These are phyloP conservation scores for Gymnothorax reevesii DNA, from an alignment of 2,797 vertebrate species.

Conservation along the genomic window DNA sequence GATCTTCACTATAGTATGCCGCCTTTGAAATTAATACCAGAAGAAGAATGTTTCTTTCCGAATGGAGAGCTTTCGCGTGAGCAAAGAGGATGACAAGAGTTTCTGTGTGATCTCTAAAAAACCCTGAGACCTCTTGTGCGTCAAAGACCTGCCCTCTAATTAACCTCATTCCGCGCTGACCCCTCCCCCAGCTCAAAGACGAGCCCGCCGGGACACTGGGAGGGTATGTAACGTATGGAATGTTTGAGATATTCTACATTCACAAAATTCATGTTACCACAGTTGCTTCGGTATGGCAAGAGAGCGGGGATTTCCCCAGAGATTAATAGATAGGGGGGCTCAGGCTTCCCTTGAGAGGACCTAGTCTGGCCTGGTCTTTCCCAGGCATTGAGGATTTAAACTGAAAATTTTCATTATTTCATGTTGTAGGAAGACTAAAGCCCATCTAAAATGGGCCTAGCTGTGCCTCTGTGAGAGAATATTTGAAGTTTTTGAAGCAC, in stretches of 20 bases:
- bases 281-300: background rate
- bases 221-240: background rate
- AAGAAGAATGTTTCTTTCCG: background rate
- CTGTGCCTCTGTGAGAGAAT: too few species aligned
- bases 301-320: background rate
- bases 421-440: too few species aligned
- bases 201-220: background rate
- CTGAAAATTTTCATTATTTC: too few species aligned
- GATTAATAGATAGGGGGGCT: too few species aligned
- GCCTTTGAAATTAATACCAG: background rate
- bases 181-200: background rate
- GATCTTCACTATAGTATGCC: too few species aligned
- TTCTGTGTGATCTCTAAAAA: background rate
- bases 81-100: background rate
- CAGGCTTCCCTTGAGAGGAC: too few species aligned
- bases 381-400: too few species aligned
- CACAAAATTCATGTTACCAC: background rate
- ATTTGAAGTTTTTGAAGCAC: too few species aligned
- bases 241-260: background rate
- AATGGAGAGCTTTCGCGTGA: background rate
- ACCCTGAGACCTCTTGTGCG: background rate
- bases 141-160: slow-evolving; percentile 2
- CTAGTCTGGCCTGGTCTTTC: too few species aligned
- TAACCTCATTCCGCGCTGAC: background rate
- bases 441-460: too few species aligned